These are phyloP conservation scores for Anabacerthia variegaticeps DNA, from an alignment of 2,797 vertebrate genomes.

Conservation along the genomic window DNA sequence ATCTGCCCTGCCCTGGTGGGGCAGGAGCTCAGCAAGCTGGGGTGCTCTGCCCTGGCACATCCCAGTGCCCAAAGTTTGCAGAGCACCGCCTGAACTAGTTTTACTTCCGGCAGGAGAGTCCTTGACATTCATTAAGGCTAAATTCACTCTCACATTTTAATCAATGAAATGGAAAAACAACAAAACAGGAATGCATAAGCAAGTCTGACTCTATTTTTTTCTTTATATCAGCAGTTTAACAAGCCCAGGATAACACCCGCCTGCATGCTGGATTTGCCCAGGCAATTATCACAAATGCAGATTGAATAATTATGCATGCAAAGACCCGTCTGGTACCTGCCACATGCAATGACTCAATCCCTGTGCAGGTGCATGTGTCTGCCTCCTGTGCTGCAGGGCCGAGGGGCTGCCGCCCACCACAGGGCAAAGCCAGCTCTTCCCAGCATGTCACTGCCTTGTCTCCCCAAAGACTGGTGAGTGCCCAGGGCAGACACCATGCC, in stretches of 20 bases:
- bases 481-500: rapidly evolving
- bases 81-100: background rate
- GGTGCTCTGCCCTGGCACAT: background rate
- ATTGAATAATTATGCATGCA: conserved; percentile 13
- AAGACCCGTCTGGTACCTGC: conserved; percentile 49
- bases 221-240: background rate
- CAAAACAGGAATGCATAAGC: conserved; percentile 35
- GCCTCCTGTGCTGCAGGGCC: background rate
- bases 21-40: background rate
- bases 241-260: background rate
- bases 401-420: background rate
- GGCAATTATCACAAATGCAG: conserved; percentile 28
- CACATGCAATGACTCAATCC: conserved; percentile 7
- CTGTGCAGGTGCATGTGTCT: conserved; percentile 14
- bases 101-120: background rate
- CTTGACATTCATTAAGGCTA: conserved; percentile 41
- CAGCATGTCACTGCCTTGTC: rapidly evolving
- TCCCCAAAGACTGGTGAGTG: background rate
- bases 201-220: background rate
- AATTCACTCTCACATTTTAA: conserved; percentile 56
- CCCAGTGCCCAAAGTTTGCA: rapidly evolving
- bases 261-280: background rate
- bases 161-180: conserved; percentile 48
- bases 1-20: background rate
- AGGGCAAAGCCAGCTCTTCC: background rate